These are phyloP conservation scores for Lophius americanus DNA, from an alignment of 2,797 vertebrate genomes.

Conservation along the genomic window DNA sequence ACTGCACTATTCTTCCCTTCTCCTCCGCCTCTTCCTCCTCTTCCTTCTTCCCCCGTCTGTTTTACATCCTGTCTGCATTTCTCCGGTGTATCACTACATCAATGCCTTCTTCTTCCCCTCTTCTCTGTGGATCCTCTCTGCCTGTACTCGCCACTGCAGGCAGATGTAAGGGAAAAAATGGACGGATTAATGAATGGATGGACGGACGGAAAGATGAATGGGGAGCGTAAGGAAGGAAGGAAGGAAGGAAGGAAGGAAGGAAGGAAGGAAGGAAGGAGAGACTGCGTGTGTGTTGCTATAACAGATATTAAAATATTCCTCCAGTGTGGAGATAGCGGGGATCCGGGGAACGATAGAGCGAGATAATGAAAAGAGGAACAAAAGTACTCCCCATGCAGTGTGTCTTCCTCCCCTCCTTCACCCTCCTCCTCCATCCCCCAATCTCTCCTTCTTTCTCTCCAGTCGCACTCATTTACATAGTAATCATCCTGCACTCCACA, in stretches of 20 bases:
- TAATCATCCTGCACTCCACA: constrained; percentile 84
- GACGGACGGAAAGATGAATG: constrained; percentile 26
- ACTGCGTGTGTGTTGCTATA: constrained; percentile 77
- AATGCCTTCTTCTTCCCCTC: constrained; percentile 38
- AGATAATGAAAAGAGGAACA: constrained; percentile 90
- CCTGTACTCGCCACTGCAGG: constrained; percentile 62
- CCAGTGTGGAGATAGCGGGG: constrained; percentile 81
- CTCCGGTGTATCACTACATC: constrained; percentile 24
- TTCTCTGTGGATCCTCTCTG: constrained; percentile 34
- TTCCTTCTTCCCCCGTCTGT: constrained; percentile 43
- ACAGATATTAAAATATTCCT: constrained; percentile 89
- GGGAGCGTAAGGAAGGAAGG: constrained; percentile 13
- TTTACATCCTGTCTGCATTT: constrained; percentile 54
- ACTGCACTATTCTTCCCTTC: constrained; percentile 48
- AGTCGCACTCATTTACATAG: constrained; percentile 87
- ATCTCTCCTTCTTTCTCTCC: constrained; percentile 70
- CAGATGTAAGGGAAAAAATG: constrained; percentile 59
- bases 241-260: constrained; percentile 60
- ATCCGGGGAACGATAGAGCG: constrained; percentile 85
- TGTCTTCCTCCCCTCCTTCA: constrained; percentile 69
- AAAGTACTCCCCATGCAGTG: constrained; percentile 82
- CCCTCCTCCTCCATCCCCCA: not conserved
- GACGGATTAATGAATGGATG: constrained; percentile 16
- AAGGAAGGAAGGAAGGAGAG: constrained; percentile 51
- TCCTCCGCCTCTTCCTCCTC: constrained; percentile 43